Percentiles rank a stretch among this genome's conserved stretches.
phyloP scores from a whole-genome alignment of 2,888 invertebrate genomes.

The Iphiclides podalirius region DNA sequence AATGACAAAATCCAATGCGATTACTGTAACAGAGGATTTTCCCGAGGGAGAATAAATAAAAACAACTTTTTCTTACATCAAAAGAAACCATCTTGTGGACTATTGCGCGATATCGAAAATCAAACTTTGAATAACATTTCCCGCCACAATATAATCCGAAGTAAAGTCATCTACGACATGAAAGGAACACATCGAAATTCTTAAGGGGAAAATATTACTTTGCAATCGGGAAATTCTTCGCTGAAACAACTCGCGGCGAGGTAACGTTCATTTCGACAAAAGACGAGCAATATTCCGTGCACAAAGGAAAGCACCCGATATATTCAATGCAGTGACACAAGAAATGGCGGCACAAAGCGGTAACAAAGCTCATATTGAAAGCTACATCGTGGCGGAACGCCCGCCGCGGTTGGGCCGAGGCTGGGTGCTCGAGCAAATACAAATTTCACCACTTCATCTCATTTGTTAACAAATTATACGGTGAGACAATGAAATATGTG shows the following conservation, averaged over 20 bases:
- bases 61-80: conserved; percentile 4
- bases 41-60: conserved; percentile 21
- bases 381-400: conserved; percentile 48
- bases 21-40: conserved; percentile 59
- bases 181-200: conserved; percentile 78
- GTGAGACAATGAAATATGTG: conserved; percentile 3
- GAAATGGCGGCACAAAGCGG: conserved; percentile 75
- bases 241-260: conserved; percentile 77
- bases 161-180: conserved; percentile 74
- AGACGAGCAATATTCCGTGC: conserved; percentile 78
- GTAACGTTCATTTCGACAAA: conserved; percentile 78
- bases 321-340: conserved; percentile 80
- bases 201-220: conserved; percentile 78
- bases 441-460: conserved; percentile 31
- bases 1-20: conserved; percentile 65
- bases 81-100: conserved; percentile 26
- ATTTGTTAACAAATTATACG: conserved; percentile 22
- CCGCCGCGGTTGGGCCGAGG: conserved; percentile 24
- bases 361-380: conserved; percentile 77
- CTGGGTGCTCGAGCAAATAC: conserved; percentile 29
- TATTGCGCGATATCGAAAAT: conserved; percentile 53
- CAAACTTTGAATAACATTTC: conserved; percentile 57
- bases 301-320: conserved; percentile 78
- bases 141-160: conserved; percentile 66
- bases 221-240: conserved; percentile 76